Percentiles rank a stretch among this genome's conserved stretches.
Conservation (phyloP, 2,113 vertebrate genomes). For the Burhinus oedicnemus region DNA sequence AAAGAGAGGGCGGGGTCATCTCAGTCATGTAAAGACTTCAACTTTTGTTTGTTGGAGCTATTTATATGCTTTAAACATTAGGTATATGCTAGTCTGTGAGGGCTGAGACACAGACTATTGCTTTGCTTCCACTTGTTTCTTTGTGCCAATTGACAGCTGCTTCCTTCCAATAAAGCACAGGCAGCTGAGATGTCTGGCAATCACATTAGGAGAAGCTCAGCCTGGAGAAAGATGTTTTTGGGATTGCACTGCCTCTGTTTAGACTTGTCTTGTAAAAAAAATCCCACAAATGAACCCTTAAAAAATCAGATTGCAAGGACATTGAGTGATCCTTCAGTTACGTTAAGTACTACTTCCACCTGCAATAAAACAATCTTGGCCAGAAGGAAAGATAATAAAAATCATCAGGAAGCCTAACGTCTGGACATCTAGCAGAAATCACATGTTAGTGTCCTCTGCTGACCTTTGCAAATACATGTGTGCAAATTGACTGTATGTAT, state of each 20-base stretch:
- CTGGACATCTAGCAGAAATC: conserved; percentile 53
- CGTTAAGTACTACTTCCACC: not conserved
- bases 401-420: conserved; percentile 23
- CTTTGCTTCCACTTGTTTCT: not conserved
- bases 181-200: not conserved
- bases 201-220: not conserved
- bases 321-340: not conserved
- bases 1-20: rapidly evolving
- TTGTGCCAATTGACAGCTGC: not conserved
- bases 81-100: not conserved
- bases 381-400: not conserved
- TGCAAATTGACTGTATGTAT: conserved; percentile 70
- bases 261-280: not conserved
- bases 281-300: not conserved
- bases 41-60: not conserved
- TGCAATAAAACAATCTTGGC: not conserved
- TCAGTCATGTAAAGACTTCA: not conserved
- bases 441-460: conserved; percentile 57
- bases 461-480: conserved; percentile 70
- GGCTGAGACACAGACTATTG: not conserved
- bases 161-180: not conserved
- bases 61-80: not conserved
- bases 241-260: not conserved
- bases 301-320: not conserved
- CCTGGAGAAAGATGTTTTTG: not conserved